A percentile compares a stretch with the other conserved stretches of the same genome.
These are phyloP conservation scores for Amphimedon queenslandica DNA, from an alignment of 37 sponge, comb jelly and placozoan species.

Conservation along the genomic window DNA sequence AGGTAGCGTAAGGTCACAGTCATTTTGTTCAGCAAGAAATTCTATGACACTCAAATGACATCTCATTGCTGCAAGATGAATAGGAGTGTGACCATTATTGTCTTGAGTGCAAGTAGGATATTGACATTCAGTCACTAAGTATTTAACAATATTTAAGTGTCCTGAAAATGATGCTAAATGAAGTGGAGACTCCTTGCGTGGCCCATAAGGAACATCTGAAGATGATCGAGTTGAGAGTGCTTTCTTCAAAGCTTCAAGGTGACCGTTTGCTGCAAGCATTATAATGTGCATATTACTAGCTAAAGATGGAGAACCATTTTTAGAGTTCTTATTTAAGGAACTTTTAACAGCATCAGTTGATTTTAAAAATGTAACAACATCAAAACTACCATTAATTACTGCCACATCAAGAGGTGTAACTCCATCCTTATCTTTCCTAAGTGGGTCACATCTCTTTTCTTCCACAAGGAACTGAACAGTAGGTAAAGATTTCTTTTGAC, in stretches of 20 bases:
- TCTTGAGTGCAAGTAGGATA: background rate
- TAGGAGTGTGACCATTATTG: conserved; percentile 28
- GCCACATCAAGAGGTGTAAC: conserved; percentile 77
- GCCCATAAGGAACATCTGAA: background rate
- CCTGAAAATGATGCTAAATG: conserved; percentile 25
- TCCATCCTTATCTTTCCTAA: conserved; percentile 41
- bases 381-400: conserved; percentile 44
- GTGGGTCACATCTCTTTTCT: conserved; percentile 15
- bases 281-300: background rate
- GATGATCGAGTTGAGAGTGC: background rate
- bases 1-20: background rate
- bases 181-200: conserved; percentile 21
- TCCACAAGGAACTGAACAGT: conserved; percentile 42
- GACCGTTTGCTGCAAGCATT: conserved; percentile 23
- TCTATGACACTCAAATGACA: conserved; percentile 13
- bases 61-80: conserved; percentile 39
- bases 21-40: conserved; percentile 4
- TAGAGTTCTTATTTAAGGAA: background rate
- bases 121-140: conserved; percentile 20
- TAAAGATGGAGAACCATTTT: background rate
- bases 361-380: conserved; percentile 39
- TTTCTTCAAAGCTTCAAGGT: conserved; percentile 15
- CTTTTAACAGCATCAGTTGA: background rate
- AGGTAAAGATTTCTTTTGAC: conserved; percentile 46
- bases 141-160: conserved; percentile 36